Evolutionary conservation across 2,113 vertebrate species (phyloP), one percentile per base, ranked within the genome.

Genomic region (Poeciliopsis retropinna): DNA sequence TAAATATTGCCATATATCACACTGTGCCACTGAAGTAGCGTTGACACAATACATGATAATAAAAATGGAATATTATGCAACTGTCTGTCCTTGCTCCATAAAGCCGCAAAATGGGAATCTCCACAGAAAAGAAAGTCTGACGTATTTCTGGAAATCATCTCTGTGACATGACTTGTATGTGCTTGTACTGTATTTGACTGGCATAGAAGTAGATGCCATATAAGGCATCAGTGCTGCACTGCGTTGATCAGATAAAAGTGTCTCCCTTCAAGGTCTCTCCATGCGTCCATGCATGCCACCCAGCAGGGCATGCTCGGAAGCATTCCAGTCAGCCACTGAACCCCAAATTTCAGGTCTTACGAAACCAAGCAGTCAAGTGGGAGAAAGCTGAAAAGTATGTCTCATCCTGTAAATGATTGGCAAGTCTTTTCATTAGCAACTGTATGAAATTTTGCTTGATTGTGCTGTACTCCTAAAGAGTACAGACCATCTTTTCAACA

Each of bases 241-340:
- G 6, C 83, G 87, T 90, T 87, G 79, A 94, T 94, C 92, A 87
- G 93, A 94, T 94, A 93, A 93, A 88, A 78, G 70, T 39, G n/a
- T 54, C 87, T 79, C 84, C 75, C 72, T 75, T 83, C 61, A 63
- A 67, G 68, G 70, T 79, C 47, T 76, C 77, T 70, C 74, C 71
- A 74, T 65, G 74, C 81, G 80, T 80, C 68, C 72, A 85, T 85
- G 84, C 86, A 81, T 89, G 88, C 82, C 87, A 85, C 86, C 72
- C 85, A 88, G 80, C 86, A 84, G 87, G 87, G 81, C 83, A 87
- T 87, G 69, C 68, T 89, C 79, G 87, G 82, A 88, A 76, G 77
- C 92, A 95, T 95, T 95, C 94, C 92, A 93, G 85, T 89, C 86
- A 84, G 76, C 83, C 83, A 80, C 84, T 93, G 87, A 92, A 91